A percentile compares a stretch with the other conserved stretches of the same genome.
Conservation (phyloP, 2,888 invertebrate genomes). For the Dexiosoma caninum region DNA sequence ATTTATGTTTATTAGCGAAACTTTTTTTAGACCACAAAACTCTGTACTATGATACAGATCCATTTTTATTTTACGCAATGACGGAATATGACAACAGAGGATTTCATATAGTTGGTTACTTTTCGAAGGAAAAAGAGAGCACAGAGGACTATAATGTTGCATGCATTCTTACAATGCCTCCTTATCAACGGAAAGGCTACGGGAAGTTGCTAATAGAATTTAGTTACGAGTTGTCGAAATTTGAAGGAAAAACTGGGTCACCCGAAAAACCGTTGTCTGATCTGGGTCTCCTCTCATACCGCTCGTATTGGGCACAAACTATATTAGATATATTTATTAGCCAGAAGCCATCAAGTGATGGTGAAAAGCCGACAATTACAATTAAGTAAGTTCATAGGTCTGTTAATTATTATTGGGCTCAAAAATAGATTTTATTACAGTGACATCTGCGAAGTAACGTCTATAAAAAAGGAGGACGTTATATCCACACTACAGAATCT, state of each 20-base stretch:
- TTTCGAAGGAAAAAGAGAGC: constrained; percentile 99
- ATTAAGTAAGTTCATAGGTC: constrained; percentile 90
- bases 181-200: constrained; percentile 98
- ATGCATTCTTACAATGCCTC: constrained; percentile 98
- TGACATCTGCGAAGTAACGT: constrained; percentile 98
- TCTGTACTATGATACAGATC: constrained; percentile 98
- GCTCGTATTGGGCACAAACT: constrained; percentile 99
- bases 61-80: constrained; percentile 96
- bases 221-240: constrained; percentile 98
- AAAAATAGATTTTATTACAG: constrained; percentile 80
- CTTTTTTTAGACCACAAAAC: constrained; percentile 99
- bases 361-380: constrained; percentile 95
- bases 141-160: constrained; percentile 99
- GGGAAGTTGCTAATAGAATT: constrained; percentile 99
- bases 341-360: constrained; percentile 90
- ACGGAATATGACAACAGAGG: constrained; percentile 91
- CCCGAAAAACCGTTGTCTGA: constrained; percentile 99
- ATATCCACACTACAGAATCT: constrained; percentile 98
- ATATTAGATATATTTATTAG: constrained; percentile 95
- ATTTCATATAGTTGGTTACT: constrained; percentile 99
- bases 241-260: constrained; percentile 98
- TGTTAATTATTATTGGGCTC: no score
- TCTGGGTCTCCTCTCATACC: constrained; percentile 95
- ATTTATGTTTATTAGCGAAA: constrained; percentile 96
- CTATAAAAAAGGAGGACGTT: constrained; percentile 99